Evolutionary conservation across 2,888 invertebrate genomes (phyloP).

Genomic region (Arctia plantaginis): DNA sequence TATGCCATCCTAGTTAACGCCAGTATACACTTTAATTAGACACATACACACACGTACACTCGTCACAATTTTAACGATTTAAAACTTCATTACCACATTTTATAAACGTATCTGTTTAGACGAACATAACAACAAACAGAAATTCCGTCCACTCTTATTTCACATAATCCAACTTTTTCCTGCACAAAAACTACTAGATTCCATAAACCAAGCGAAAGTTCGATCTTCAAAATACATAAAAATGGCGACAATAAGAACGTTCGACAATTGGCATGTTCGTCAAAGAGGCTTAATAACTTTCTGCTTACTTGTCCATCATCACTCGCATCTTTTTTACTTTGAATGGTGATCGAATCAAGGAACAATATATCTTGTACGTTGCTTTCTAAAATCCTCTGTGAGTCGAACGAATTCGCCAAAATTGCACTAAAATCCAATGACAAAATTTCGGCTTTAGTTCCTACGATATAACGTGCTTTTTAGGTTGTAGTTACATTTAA

Average conservation of each 20-base stretch:
- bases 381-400: conserved; percentile 13
- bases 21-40: neutral
- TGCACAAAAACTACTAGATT: conserved; percentile 41
- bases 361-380: conserved; percentile 43
- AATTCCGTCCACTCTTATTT: conserved; percentile 25
- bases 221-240: conserved; percentile 37
- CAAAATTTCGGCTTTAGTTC: conserved; percentile 32
- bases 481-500: conserved; percentile 29
- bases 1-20: no score
- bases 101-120: neutral
- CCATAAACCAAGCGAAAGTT: conserved; percentile 45
- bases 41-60: neutral
- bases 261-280: conserved; percentile 77
- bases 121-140: neutral
- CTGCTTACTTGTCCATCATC: conserved; percentile 80
- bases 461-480: conserved; percentile 37
- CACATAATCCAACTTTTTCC: conserved; percentile 23
- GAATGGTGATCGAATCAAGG: conserved; percentile 24
- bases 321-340: conserved; percentile 66
- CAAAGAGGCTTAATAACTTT: conserved; percentile 79
- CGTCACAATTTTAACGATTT: neutral
- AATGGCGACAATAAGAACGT: conserved; percentile 64
- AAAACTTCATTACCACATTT: neutral
- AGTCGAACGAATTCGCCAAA: neutral
- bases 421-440: conserved; percentile 16